These are phyloP conservation scores for Trissoscelio sp. DNA, from an alignment of 2,888 invertebrate genomes.

Conservation along the genomic window DNA sequence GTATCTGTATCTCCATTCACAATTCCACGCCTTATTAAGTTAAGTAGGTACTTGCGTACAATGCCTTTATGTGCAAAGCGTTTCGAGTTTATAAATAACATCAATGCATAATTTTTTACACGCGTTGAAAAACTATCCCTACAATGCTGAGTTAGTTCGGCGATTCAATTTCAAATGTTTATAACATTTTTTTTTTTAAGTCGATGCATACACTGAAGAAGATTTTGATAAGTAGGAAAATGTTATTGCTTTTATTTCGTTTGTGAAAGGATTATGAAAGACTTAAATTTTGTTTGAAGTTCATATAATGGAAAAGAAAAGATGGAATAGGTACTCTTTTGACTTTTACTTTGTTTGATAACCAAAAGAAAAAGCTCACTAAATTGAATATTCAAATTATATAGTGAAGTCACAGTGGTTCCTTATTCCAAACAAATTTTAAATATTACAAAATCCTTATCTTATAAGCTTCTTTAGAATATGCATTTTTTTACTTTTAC, in stretches of 20 bases:
- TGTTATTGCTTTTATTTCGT: conserved; percentile 22
- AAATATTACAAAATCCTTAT: neutral
- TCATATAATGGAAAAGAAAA: neutral
- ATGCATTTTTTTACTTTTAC: neutral
- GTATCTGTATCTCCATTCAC: conserved; percentile 42
- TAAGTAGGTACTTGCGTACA: conserved; percentile 48
- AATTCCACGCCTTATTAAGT: conserved; percentile 55
- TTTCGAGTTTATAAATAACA: conserved; percentile 2
- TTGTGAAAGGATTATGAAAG: neutral
- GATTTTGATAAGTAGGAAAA: conserved; percentile 9
- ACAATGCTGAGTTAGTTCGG: neutral
- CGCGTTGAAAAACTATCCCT: neutral
- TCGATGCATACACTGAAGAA: conserved; percentile 13
- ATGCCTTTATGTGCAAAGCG: conserved; percentile 34
- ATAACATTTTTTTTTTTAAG: neutral
- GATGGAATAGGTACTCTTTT: too few species aligned
- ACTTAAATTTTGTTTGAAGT: neutral
- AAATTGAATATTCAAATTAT: too few species aligned
- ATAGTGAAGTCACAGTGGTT: neutral
- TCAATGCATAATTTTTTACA: neutral
- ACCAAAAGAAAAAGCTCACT: too few species aligned
- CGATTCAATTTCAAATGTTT: neutral
- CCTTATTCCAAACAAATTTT: neutral
- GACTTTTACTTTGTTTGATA: too few species aligned
- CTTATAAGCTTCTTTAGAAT: neutral